phyloP scores from a whole-genome alignment of 2,797 vertebrate species.

The Myoxocephalus aenaeus region DNA sequence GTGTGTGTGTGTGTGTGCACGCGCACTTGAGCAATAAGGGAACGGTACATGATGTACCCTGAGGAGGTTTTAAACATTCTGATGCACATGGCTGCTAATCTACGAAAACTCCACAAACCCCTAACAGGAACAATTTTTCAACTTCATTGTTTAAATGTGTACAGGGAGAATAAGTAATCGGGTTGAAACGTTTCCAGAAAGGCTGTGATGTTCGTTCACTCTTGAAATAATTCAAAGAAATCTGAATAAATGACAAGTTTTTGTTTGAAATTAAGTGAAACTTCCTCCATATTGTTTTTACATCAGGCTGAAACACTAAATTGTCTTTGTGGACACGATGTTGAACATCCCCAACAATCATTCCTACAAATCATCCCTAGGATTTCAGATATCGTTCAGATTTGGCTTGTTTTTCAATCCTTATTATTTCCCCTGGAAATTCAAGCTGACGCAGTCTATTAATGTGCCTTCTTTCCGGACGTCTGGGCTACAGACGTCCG shows the following conservation, averaged over 20 bases:
- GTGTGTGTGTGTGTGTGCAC: conserved; percentile 12
- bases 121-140: conserved; percentile 7
- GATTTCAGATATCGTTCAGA: conserved; percentile 1
- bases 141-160: neutral
- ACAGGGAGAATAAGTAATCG: conserved; percentile 11
- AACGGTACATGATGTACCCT: conserved; percentile 60
- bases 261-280: neutral
- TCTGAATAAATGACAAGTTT: neutral
- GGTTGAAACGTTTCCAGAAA: conserved; percentile 20
- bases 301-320: neutral
- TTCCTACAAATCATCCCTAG: neutral
- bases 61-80: conserved; percentile 59
- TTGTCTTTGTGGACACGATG: neutral
- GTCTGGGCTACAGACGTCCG: too few species aligned
- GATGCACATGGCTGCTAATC: conserved; percentile 49
- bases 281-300: neutral
- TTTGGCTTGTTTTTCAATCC: neutral
- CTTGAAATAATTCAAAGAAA: neutral
- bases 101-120: conserved; percentile 4
- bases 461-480: conserved; percentile 27
- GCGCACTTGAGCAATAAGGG: conserved; percentile 37
- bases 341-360: neutral
- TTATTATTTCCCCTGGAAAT: conserved; percentile 15
- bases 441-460: conserved; percentile 17
- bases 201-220: neutral